These are phyloP conservation scores for Oasisia sp. DNA, from an alignment of 2,888 invertebrate species.

Conservation along the genomic window DNA sequence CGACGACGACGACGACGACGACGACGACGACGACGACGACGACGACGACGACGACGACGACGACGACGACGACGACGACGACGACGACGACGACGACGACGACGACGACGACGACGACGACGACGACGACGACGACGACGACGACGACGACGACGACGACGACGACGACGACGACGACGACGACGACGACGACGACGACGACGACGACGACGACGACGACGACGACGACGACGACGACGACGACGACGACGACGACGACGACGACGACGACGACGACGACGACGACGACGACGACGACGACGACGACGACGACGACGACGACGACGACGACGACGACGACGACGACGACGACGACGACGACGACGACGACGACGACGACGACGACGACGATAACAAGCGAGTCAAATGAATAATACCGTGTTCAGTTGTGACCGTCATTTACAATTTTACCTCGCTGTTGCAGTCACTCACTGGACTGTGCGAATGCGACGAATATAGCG, in stretches of 20 bases:
- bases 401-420: background rate
- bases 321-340: slow-evolving; percentile 17
- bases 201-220: slow-evolving; percentile 7
- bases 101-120: slow-evolving; percentile 30
- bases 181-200: slow-evolving; percentile 8
- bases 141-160: slow-evolving; percentile 22
- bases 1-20: slow-evolving; percentile 29
- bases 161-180: slow-evolving; percentile 20
- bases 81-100: slow-evolving; percentile 31
- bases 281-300: slow-evolving; percentile 20
- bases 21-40: slow-evolving; percentile 35
- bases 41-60: slow-evolving; percentile 34
- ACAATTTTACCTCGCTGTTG: too few species aligned
- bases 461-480: too few species aligned
- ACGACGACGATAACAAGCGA: background rate
- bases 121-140: slow-evolving; percentile 31
- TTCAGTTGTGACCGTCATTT: too few species aligned
- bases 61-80: slow-evolving; percentile 35
- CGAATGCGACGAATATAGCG: too few species aligned
- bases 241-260: background rate
- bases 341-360: too few species aligned
- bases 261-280: slow-evolving; percentile 21
- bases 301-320: slow-evolving; percentile 17
- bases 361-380: too few species aligned
- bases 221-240: too few species aligned